Conservation (phyloP, 2,888 invertebrate genomes). For the Torymus auratus region DNA sequence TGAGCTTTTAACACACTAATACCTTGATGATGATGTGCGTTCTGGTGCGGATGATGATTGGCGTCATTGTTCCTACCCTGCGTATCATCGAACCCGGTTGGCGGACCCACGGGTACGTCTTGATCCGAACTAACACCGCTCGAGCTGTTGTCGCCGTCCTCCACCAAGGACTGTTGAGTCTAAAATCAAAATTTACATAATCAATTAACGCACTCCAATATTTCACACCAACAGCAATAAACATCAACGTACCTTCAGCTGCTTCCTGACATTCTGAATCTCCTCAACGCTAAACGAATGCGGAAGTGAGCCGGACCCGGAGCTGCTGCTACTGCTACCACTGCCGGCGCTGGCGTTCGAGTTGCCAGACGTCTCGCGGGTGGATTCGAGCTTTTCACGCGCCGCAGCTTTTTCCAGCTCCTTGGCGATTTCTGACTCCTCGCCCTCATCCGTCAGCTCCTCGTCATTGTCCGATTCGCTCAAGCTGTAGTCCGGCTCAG, state of each 20-base stretch:
- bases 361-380: constrained; percentile 77
- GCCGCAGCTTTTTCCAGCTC: constrained; percentile 79
- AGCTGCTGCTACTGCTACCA: constrained; percentile 80
- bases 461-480: constrained; percentile 89
- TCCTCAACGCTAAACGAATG: constrained; percentile 93
- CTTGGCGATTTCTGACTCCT: constrained; percentile 77
- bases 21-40: constrained; percentile 48
- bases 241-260: constrained; percentile 79
- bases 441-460: constrained; percentile 81
- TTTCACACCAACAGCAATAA: no score
- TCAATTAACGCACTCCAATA: no score
- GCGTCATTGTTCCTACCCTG: constrained; percentile 72
- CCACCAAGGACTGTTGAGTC: constrained; percentile 76
- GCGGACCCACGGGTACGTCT: constrained; percentile 81
- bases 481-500: constrained; percentile 94
- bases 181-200: constrained; percentile 64
- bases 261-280: constrained; percentile 90
- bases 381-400: constrained; percentile 74
- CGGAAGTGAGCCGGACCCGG: constrained; percentile 86
- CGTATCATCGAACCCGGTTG: constrained; percentile 77
- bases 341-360: constrained; percentile 75
- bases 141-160: constrained; percentile 92
- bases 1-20: background rate
- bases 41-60: constrained; percentile 67
- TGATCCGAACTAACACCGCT: constrained; percentile 93